Evolutionary conservation across 92 coral and sea anemone species (phyloP).

Genomic region (Porites evermanni): DNA sequence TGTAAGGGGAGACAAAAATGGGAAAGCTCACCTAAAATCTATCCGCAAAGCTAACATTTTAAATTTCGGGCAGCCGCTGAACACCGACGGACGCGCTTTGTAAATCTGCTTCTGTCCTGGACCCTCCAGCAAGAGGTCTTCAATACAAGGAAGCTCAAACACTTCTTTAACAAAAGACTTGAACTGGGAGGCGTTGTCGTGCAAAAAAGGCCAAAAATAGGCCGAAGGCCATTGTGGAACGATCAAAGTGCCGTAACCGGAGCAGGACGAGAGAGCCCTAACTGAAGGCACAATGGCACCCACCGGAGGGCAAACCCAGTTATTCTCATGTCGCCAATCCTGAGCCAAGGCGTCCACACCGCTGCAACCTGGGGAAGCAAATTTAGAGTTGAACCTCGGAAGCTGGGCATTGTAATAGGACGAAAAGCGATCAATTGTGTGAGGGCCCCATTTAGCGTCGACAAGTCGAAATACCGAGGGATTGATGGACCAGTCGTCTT

Average conservation of each 20-base stretch:
- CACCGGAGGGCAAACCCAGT: conserved; percentile 70
- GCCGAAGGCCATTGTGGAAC: too few relatives aligned
- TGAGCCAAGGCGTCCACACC: conserved; percentile 55
- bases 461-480: conserved; percentile 50
- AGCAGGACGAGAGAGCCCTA: too few relatives aligned
- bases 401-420: too few relatives aligned
- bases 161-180: too few relatives aligned
- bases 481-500: conserved; percentile 73
- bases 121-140: conserved; percentile 44
- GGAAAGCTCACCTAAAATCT: conserved; percentile 16
- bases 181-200: too few relatives aligned
- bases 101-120: conserved; percentile 57
- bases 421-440: too few relatives aligned
- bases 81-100: conserved; percentile 32
- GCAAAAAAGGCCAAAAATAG: too few relatives aligned
- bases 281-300: too few relatives aligned
- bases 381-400: too few relatives aligned
- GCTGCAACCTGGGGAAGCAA: too few relatives aligned
- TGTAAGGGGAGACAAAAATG: not conserved
- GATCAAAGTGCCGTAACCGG: too few relatives aligned
- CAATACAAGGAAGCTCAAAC: not conserved
- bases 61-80: conserved; percentile 37
- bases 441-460: conserved; percentile 51
- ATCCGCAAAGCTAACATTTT: conserved; percentile 36
- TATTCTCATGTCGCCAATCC: conserved; percentile 64